These are phyloP conservation scores for Actinia tenebrosa DNA, from an alignment of 64 coral and sea anemone genomes.

Conservation along the genomic window DNA sequence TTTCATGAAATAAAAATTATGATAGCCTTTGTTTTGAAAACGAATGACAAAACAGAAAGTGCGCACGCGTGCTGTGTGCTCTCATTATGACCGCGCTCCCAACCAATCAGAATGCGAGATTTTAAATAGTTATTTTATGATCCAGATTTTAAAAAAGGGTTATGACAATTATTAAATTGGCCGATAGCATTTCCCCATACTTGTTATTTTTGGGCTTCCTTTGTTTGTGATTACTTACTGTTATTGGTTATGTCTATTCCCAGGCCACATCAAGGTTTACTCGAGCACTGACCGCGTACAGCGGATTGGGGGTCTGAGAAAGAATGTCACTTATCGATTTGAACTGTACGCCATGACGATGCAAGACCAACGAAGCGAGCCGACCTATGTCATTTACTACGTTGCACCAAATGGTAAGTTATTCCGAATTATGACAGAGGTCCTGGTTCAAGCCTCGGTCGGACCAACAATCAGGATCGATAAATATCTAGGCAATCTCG, in stretches of 20 bases:
- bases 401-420: background rate
- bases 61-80: too few species aligned
- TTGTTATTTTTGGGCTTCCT: too few species aligned
- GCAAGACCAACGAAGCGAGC: background rate
- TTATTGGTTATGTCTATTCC: background rate
- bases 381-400: background rate
- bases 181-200: too few species aligned
- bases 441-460: too few species aligned
- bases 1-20: too few species aligned
- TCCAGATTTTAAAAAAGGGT: too few species aligned
- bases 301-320: slow-evolving; percentile 16
- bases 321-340: slow-evolving; percentile 9
- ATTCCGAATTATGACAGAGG: background rate
- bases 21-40: too few species aligned
- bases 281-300: background rate
- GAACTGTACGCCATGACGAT: background rate
- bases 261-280: slow-evolving; percentile 22
- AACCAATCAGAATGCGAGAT: too few species aligned
- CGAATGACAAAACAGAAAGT: too few species aligned
- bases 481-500: background rate
- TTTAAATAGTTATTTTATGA: too few species aligned
- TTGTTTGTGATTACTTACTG: background rate
- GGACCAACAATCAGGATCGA: background rate
- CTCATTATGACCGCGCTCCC: too few species aligned
- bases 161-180: too few species aligned